phyloP scores from a whole-genome alignment of 1,140 invertebrate genomes.

The Drosophila ambigua region DNA sequence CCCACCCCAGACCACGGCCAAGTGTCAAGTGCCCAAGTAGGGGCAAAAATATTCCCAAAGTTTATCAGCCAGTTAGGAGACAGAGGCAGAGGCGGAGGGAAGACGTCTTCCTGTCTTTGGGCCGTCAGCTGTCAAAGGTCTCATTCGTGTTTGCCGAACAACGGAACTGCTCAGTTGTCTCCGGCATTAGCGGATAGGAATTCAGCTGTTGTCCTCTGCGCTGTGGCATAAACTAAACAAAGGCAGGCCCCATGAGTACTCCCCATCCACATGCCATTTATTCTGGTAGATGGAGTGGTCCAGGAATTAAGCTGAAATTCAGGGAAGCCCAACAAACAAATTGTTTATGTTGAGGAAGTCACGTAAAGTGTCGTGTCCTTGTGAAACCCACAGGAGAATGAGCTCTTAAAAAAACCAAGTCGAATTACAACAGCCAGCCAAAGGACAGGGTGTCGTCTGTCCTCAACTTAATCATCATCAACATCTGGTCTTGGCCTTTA shows the following conservation, averaged over 20 bases:
- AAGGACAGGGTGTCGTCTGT: not conserved
- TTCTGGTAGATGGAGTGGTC: not conserved
- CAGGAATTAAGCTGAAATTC: slow-evolving; percentile 27
- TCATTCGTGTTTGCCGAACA: slow-evolving; percentile 21
- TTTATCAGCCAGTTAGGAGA: slow-evolving; percentile 50
- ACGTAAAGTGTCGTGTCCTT: slow-evolving; percentile 61
- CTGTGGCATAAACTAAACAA: slow-evolving; percentile 64
- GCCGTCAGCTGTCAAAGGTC: slow-evolving; percentile 59
- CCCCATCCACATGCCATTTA: not conserved
- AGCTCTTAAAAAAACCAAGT: slow-evolving; percentile 2
- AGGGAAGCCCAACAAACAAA: slow-evolving; percentile 52
- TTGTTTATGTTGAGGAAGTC: slow-evolving; percentile 73
- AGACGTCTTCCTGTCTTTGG: slow-evolving; percentile 14
- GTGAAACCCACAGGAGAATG: slow-evolving; percentile 30
- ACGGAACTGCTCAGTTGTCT: slow-evolving; percentile 42
- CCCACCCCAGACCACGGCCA: not conserved
- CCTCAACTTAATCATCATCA: slow-evolving; percentile 10
- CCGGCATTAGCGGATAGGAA: slow-evolving; percentile 59
- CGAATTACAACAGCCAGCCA: slow-evolving; percentile 8
- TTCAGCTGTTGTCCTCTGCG: slow-evolving; percentile 55
- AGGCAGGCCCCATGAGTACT: slow-evolving; percentile 20
- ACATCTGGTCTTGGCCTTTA: slow-evolving; percentile 2
- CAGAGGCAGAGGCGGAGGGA: slow-evolving; percentile 2
- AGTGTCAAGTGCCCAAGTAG: slow-evolving; percentile 29
- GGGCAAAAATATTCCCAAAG: slow-evolving; percentile 32